Evolutionary conservation across 2,797 vertebrate genomes (phyloP).

Genomic region (Macropodus opercularis): DNA sequence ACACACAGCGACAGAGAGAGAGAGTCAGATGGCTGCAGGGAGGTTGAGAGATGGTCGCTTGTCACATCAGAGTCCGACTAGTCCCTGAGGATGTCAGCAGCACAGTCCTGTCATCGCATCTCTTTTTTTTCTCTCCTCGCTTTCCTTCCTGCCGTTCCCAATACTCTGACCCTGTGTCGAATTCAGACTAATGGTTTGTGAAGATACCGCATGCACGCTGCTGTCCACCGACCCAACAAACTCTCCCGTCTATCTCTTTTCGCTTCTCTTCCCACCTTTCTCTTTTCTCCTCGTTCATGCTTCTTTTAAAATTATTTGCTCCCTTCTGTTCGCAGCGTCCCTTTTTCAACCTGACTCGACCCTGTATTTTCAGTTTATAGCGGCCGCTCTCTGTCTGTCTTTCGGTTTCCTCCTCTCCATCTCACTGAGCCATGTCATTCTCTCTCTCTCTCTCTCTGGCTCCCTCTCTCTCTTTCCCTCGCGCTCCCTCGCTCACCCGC

Average conservation of each 20-base stretch:
- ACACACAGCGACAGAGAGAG: conserved; percentile 20
- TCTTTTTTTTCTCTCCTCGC: conserved; percentile 21
- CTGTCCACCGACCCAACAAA: conserved; percentile 17
- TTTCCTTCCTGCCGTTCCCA: conserved; percentile 32
- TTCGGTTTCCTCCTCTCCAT: conserved; percentile 43
- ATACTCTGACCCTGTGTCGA: conserved; percentile 41
- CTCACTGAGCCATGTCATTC: conserved; percentile 52
- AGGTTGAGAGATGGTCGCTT: conserved; percentile 44
- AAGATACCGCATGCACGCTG: conserved; percentile 12
- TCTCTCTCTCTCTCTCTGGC: conserved; percentile 16
- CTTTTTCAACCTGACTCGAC: conserved; percentile 37
- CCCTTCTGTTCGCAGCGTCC: conserved; percentile 17
- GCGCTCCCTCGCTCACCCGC: neutral
- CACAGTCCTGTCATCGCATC: conserved; percentile 43
- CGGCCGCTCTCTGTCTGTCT: conserved; percentile 39
- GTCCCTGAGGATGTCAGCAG: conserved; percentile 60
- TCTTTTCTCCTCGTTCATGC: neutral
- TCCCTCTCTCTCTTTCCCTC: neutral
- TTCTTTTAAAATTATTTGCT: conserved; percentile 30
- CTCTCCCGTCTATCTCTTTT: conserved; percentile 17
- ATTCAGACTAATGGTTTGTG: conserved; percentile 51
- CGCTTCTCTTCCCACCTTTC: neutral
- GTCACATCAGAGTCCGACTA: conserved; percentile 55
- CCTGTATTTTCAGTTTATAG: conserved; percentile 33
- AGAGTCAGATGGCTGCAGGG: conserved; percentile 46